Conservation (phyloP, 1,140 invertebrate species). For the Sminthurinus signatus region DNA sequence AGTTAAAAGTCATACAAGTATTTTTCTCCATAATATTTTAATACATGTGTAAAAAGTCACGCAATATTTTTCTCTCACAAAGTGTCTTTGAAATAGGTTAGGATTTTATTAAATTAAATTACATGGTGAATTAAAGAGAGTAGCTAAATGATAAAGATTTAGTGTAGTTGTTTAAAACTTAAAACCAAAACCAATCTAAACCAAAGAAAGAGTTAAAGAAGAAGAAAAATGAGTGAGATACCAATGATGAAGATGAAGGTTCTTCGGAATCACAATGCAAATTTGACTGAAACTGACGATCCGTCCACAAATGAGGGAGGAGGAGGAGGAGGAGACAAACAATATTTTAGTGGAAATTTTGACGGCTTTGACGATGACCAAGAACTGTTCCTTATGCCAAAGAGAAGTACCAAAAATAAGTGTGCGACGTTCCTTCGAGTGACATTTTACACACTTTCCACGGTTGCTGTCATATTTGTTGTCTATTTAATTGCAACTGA, state of each 20-base stretch:
- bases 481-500: conserved; percentile 24
- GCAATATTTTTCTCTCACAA: too few species aligned
- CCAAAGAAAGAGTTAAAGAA: too few species aligned
- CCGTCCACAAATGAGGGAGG: not conserved
- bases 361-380: conserved; percentile 15
- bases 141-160: too few species aligned
- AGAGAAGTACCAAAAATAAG: conserved; percentile 15
- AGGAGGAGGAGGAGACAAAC: not conserved
- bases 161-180: too few species aligned
- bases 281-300: not conserved
- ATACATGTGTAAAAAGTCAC: too few species aligned
- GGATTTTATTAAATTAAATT: not conserved
- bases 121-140: too few species aligned
- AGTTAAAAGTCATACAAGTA: too few species aligned
- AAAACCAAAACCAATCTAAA: too few species aligned
- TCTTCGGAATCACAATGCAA: not conserved
- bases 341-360: not conserved
- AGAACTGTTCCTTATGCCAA: conserved; percentile 29
- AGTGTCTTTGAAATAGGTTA: too few species aligned
- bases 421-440: conserved; percentile 18
- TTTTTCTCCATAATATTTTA: too few species aligned
- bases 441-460: conserved; percentile 18
- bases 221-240: not conserved
- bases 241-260: conserved; percentile 31
- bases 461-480: not conserved